Percentiles rank a stretch among this genome's conserved stretches.
phyloP scores from a whole-genome alignment of 2,113 vertebrate species.

The Cephalopterus ornatus region DNA sequence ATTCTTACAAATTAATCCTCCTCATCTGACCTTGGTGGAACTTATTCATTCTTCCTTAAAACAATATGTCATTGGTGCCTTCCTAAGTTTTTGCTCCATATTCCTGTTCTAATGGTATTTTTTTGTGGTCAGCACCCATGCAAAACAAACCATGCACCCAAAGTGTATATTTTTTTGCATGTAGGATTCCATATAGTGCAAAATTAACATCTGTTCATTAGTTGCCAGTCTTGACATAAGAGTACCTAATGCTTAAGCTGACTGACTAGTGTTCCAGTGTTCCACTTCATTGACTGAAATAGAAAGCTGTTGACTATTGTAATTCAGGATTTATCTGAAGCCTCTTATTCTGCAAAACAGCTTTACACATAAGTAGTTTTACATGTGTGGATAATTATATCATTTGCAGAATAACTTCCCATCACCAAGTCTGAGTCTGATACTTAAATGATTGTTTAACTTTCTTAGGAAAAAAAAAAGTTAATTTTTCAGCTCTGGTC shows the following conservation, averaged over 20 bases:
- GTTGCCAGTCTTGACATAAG: background rate
- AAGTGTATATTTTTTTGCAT: background rate
- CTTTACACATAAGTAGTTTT: background rate
- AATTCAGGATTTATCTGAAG: background rate
- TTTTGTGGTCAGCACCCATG: background rate
- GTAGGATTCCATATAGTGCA: background rate
- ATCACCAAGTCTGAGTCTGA: background rate
- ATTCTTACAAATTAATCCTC: background rate
- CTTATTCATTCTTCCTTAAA: background rate
- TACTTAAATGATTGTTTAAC: background rate
- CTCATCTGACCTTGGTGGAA: background rate
- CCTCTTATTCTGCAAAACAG: background rate
- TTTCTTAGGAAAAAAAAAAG: background rate
- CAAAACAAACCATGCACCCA: background rate
- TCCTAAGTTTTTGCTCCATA: background rate
- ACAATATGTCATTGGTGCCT: background rate
- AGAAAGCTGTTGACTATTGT: background rate
- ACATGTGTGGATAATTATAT: background rate
- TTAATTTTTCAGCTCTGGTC: background rate
- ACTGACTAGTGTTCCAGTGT: background rate
- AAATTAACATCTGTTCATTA: background rate
- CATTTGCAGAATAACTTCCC: background rate
- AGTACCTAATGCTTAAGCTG: background rate
- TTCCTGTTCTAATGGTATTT: background rate
- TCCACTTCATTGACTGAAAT: background rate